Conservation (phyloP, 2,113 vertebrate genomes). For the Oreochromis niloticus region DNA sequence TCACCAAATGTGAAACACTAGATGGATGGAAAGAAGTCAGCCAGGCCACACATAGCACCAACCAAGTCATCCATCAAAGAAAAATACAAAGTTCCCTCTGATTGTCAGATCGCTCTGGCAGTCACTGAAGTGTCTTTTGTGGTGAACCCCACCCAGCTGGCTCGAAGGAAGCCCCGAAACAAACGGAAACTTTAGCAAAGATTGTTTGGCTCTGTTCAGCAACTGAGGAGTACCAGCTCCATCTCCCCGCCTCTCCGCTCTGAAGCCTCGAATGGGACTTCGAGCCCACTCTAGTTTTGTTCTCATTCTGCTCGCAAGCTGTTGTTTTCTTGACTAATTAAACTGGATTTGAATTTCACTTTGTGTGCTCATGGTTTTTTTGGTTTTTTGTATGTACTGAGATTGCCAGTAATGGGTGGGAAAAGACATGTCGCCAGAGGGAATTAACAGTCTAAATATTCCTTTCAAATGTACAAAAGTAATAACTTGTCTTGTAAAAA, state of each 20-base stretch:
- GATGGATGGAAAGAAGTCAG: background rate
- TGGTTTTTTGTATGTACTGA: background rate
- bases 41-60: background rate
- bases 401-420: background rate
- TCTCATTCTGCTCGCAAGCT: background rate
- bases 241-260: background rate
- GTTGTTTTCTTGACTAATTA: conserved; percentile 28
- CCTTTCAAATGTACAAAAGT: background rate
- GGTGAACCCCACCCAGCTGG: conserved; percentile 1
- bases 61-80: conserved; percentile 6
- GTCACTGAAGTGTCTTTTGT: background rate
- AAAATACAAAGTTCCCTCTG: background rate
- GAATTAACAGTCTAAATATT: background rate
- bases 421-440: background rate
- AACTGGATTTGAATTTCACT: conserved; percentile 15
- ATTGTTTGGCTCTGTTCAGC: background rate
- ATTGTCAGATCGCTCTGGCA: background rate
- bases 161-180: background rate
- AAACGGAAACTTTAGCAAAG: background rate
- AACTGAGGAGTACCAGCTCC: background rate
- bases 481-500: background rate
- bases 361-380: background rate
- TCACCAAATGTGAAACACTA: background rate
- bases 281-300: background rate
- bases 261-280: background rate